Evolutionary conservation across 2,113 vertebrate genomes (phyloP).

Genomic region (Paramisgurnus dabryanus): DNA sequence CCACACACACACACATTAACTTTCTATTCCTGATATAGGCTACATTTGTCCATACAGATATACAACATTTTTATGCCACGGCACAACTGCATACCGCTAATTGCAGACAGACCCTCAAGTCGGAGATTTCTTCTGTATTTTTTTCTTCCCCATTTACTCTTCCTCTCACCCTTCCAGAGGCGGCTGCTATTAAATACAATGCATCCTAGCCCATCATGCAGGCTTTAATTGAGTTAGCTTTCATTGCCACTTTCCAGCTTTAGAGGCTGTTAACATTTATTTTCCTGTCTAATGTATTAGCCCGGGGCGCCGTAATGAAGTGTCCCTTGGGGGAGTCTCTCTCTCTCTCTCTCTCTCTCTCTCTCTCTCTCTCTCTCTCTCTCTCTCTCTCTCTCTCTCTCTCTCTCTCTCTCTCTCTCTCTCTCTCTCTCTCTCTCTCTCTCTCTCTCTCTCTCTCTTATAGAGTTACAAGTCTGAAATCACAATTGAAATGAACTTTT

Average conservation of each 20-base stretch:
- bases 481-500: too few relatives aligned
- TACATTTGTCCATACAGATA: background rate
- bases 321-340: conserved; percentile 4
- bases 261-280: conserved; percentile 45
- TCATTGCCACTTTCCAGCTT: conserved; percentile 30
- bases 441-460: too few relatives aligned
- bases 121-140: background rate
- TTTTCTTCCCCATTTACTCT: conserved; percentile 25
- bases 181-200: conserved; percentile 34
- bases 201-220: conserved; percentile 21
- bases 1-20: background rate
- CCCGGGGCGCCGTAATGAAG: conserved; percentile 40
- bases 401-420: background rate
- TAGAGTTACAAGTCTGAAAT: too few relatives aligned
- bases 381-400: too few relatives aligned
- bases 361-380: background rate
- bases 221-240: conserved; percentile 45
- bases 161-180: conserved; percentile 18
- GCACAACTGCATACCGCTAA: background rate
- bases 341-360: background rate
- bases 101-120: background rate
- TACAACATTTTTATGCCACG: background rate
- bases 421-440: background rate
- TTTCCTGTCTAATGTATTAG: conserved; percentile 47
- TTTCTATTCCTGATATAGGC: background rate